Evolutionary conservation across 2,797 vertebrate species (phyloP).

Genomic region (Pteronotus mesoamericanus): DNA sequence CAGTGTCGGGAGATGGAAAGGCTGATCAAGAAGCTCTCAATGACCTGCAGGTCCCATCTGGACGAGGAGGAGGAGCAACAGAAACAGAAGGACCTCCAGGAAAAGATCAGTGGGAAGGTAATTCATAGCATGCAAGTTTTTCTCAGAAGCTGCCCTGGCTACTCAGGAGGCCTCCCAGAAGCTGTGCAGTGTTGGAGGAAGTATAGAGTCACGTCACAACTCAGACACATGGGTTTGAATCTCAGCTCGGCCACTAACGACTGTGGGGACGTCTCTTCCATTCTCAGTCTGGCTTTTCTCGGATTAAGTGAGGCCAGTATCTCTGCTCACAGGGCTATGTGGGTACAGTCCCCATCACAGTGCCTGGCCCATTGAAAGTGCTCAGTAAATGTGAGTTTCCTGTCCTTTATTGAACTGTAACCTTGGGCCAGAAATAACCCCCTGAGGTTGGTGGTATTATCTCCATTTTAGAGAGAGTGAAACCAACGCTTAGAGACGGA

Average conservation of each 20-base stretch:
- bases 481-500: background rate
- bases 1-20: slow-evolving; percentile 95
- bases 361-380: background rate
- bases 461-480: background rate
- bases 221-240: background rate
- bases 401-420: background rate
- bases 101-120: slow-evolving; percentile 95
- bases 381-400: background rate
- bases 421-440: background rate
- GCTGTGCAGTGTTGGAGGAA: background rate
- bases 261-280: background rate
- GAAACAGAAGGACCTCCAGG: slow-evolving; percentile 91
- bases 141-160: background rate
- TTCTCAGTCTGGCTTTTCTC: background rate
- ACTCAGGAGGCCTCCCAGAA: background rate
- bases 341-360: background rate
- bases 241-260: background rate
- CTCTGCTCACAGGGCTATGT: background rate
- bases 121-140: background rate
- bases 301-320: background rate
- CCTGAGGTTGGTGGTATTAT: background rate
- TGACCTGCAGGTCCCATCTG: slow-evolving; percentile 94
- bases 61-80: slow-evolving; percentile 91
- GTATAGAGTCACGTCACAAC: background rate
- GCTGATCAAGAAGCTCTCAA: slow-evolving; percentile 93